Evolutionary conservation across 2,113 vertebrate species (phyloP), one percentile per base, ranked within the genome.

Genomic region (Desmodus rotundus): DNA sequence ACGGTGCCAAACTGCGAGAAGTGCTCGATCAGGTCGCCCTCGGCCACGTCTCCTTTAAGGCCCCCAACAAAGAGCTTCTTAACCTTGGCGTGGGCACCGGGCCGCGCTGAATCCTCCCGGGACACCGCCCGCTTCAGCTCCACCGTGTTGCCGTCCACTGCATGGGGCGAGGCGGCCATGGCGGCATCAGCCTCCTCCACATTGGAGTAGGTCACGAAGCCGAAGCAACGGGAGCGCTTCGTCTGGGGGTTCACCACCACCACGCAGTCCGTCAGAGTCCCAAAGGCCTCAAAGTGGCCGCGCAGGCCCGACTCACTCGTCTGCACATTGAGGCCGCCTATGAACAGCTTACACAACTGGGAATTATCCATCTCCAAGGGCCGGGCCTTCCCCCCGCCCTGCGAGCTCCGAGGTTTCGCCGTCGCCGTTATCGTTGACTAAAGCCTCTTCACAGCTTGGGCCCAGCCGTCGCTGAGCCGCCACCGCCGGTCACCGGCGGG

Each of bases 51-150:
- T 93, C 99, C 99, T 83, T 99, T 99, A 10, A 99, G 98, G 20
- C 99, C 99, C 0, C 99, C 99, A 26, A 99, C 99, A 77, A 99
- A 99, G 61, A 99, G 99, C 96, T 99, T 99, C 99, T 99, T 99
- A 83, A 99, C 99, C 95, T 99, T 99, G 0, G 99, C 99, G 91
- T 99, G 99, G 17, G 99, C 99, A 43, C 99, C 99, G 3, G 99
- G 99, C 33, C 98, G 99, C 95, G 99, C 99, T 70, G 99, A 99
- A 97, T 99, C 99, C 97, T 99, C 99, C 52, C 99, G 98, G 43
- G 99, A 99, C 95, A 99, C 99, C 36, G 99, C 99, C 22, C 99
- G 98, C 98, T 99, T 99, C 98, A 99, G 98, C 98, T 99, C 99
- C 89, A 99, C 99, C 56, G 98, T 98, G 98, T 99, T 99, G 94